Evolutionary conservation across 2,113 vertebrate species (phyloP).

Genomic region (Chaetops frenatus): DNA sequence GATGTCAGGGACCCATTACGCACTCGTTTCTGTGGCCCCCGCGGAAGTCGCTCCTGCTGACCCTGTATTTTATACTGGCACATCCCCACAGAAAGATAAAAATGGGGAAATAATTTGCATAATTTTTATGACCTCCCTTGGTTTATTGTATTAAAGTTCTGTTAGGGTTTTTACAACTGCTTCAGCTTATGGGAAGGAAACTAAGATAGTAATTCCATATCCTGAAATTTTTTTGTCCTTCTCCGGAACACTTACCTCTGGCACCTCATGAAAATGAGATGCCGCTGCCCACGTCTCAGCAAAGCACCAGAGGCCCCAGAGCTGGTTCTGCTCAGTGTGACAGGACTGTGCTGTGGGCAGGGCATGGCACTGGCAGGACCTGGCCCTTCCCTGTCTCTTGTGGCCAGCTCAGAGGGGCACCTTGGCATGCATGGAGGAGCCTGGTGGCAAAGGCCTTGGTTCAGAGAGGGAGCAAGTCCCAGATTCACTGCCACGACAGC

Average conservation of each 20-base stretch:
- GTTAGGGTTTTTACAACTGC: background rate
- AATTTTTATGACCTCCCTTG: background rate
- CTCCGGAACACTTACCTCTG: background rate
- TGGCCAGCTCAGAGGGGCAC: background rate
- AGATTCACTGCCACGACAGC: rapidly evolving
- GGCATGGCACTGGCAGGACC: rapidly evolving
- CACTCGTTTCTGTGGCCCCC: background rate
- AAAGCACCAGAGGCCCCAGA: background rate
- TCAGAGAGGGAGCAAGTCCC: background rate
- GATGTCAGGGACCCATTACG: slow-evolving; percentile 1
- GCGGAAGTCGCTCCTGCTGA: background rate
- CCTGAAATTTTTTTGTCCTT: background rate
- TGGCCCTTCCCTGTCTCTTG: too few relatives aligned
- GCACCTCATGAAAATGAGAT: background rate
- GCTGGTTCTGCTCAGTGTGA: background rate
- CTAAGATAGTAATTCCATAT: background rate
- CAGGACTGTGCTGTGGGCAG: background rate
- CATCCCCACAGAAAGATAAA: background rate
- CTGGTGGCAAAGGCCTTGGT: background rate
- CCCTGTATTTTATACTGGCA: background rate
- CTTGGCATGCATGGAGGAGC: background rate
- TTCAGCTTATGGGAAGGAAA: background rate
- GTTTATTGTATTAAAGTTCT: background rate
- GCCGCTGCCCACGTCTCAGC: background rate
- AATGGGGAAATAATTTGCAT: background rate